phyloP scores from a whole-genome alignment of 2,113 vertebrate species.

The Myotis brandtii region DNA sequence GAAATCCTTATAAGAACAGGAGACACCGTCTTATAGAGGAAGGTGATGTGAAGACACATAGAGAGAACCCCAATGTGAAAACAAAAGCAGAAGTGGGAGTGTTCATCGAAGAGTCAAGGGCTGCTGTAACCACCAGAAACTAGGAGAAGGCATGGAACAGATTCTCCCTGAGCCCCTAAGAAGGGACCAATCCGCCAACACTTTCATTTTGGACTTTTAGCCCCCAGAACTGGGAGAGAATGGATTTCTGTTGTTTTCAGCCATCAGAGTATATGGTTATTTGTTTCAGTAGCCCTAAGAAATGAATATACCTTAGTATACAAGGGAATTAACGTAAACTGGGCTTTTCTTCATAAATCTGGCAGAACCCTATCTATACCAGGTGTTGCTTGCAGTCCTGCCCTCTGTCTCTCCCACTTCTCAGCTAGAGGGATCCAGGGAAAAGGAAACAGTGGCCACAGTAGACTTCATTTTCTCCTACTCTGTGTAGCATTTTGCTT shows the following conservation, averaged over 20 bases:
- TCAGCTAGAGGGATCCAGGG: background rate
- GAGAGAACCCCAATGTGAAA: background rate
- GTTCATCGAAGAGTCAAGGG: accelerated
- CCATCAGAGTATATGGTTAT: background rate
- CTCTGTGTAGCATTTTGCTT: background rate
- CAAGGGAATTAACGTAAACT: background rate
- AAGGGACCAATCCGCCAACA: background rate
- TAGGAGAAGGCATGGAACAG: accelerated
- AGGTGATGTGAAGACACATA: background rate
- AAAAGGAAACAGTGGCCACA: background rate
- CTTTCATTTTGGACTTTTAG: background rate
- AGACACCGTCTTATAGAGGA: background rate
- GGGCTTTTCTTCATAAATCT: background rate
- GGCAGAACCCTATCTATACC: background rate
- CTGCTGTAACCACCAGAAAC: background rate
- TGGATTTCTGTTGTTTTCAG: background rate
- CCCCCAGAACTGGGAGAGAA: background rate
- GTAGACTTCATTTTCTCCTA: background rate
- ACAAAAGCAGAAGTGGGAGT: background rate
- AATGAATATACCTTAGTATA: background rate
- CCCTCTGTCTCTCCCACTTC: background rate
- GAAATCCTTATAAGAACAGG: background rate
- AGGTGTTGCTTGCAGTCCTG: background rate
- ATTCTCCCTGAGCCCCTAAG: accelerated
- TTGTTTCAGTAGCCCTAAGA: background rate